Percentiles rank a stretch among this genome's conserved stretches.
Conservation (phyloP, 1,140 invertebrate species). For the Liolophura sinensis region DNA sequence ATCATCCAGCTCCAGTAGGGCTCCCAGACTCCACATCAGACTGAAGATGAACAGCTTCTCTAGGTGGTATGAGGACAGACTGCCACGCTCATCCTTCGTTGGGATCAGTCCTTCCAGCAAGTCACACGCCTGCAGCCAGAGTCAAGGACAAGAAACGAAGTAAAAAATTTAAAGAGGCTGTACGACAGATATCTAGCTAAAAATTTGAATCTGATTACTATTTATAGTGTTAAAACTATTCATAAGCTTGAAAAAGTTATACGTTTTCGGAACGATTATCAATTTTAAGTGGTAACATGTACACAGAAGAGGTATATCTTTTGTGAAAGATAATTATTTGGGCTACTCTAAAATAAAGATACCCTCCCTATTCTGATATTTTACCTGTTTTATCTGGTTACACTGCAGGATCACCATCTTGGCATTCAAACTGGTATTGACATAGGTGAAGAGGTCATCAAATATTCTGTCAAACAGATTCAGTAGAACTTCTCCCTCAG, state of each 20-base stretch:
- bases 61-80: constrained; percentile 52
- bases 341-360: too few relatives aligned
- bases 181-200: too few relatives aligned
- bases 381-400: constrained; percentile 67
- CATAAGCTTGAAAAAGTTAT: not conserved
- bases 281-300: too few relatives aligned
- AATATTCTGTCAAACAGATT: constrained; percentile 46
- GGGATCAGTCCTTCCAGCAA: constrained; percentile 86
- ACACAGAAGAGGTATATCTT: too few relatives aligned
- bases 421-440: constrained; percentile 65
- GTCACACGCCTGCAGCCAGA: constrained; percentile 53
- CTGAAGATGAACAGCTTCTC: constrained; percentile 67
- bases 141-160: too few relatives aligned
- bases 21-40: constrained; percentile 88
- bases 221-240: not conserved
- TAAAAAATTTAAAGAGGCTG: constrained; percentile 37
- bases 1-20: constrained; percentile 82
- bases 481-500: constrained; percentile 63
- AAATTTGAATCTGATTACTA: too few relatives aligned
- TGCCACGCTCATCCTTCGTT: constrained; percentile 50
- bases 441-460: constrained; percentile 41
- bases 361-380: too few relatives aligned
- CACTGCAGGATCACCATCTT: constrained; percentile 60
- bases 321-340: too few relatives aligned
- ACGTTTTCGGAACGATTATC: too few relatives aligned